Evolutionary conservation across 2,888 invertebrate genomes (phyloP), one percentile per base, ranked within the genome.

Genomic region (Parnassius smintheus): DNA sequence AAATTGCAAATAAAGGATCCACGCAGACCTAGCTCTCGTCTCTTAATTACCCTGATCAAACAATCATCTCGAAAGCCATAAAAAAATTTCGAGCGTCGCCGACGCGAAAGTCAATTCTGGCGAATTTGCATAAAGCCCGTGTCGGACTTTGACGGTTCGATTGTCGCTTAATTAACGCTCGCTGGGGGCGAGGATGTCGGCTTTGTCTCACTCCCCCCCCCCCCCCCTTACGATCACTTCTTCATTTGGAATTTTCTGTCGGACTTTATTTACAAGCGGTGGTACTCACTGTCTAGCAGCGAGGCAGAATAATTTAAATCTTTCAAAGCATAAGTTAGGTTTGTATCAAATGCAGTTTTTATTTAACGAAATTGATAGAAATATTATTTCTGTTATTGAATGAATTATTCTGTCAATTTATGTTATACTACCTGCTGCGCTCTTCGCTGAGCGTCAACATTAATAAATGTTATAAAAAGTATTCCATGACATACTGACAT

Each of bases 121-220:
- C 72, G 80, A 86, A 90, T 90, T 89, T 88, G 85, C 90, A 90
- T 90, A 88, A 85, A 87, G 81, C 85, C 80, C 74, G 83, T 77
- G 79, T 78, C 77, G 80, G 79, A 85, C 85, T 86, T 87, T 89
- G 88, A 87, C 89, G 84, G 86, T 89, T 88, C 86, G 88, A 89
- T 90, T 88, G 89, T 88, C 86, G 88, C 88, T 89, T 88, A 91
- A 91, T 90, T 90, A 91, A 85, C 86, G 83, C 82, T 80, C 81
- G 82, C 75, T 71, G 81, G 77, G 76, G 81, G 75, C 73, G 77
- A 75, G 73, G 49, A 49, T 13, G 49, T 2, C 49, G 49, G 49
- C 49, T 49, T 49, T 49, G 49, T 18, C 49, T 0, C 49, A n/a
- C 18, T 9, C 48, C 9, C 13, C 12, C 49, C 49, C 13, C 13